Evolutionary conservation across 2,113 vertebrate species (phyloP), one percentile per base, ranked within the genome.

Genomic region (Fulica atra): DNA sequence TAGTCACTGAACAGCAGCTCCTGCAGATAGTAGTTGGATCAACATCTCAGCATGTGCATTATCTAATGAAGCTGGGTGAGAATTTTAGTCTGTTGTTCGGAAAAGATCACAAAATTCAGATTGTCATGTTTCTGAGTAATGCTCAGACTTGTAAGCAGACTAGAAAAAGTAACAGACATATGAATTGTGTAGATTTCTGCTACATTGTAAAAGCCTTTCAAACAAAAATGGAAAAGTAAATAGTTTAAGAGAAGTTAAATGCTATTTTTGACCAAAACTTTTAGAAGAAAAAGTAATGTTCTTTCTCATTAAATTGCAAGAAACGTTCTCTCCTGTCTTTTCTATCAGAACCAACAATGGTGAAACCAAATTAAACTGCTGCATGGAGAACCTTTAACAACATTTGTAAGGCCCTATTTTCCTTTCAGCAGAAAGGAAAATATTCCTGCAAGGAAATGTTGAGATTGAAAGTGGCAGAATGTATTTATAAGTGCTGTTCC

Each of bases 31-130:
- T 15, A 85, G 36, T 36, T 70, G 66, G 68, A 85, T 63, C 78
- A 73, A 29, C 29, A 50, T 46, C 87, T 83, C 93, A 95, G 85
- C 89, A 72, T 88, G 92, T 59, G 54, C 68, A 38, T 90, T 81
- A 85, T 11, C 63, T 89, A 92, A 95, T 25, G 78, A 95, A 93
- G 29, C 46, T 56, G 20, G 14, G 31, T 74, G 29, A 86, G 31
- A 71, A 73, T 81, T 89, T 81, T 81, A 92, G 28, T 2, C 2
- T 13, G 38, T 35, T 33, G 13, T 72, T 87, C 2, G 0, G 59
- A 80, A 96, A 89, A 89, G 63, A 59, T 77, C 50, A 76, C 68
- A 81, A 80, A 63, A 91, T 86, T 72, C 25, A 44, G 66, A 73
- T 42, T 13, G 31, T 87, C 74, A 83, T 6, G 5, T 78, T 73